These are phyloP conservation scores for Glomeris maerens DNA, from an alignment of 1,140 invertebrate species.

Conservation along the genomic window DNA sequence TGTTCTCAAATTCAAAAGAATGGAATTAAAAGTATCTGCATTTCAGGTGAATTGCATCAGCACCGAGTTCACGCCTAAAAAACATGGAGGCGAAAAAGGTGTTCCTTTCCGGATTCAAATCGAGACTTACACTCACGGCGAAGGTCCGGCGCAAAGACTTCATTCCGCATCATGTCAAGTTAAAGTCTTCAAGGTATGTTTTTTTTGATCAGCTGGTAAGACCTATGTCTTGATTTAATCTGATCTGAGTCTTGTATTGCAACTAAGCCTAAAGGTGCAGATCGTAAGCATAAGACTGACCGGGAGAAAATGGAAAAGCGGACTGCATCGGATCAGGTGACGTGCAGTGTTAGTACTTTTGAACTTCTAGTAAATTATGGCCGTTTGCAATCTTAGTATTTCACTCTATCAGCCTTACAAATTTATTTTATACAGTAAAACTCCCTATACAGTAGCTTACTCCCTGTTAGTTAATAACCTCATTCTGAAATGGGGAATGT, in stretches of 20 bases:
- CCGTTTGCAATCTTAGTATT: no score
- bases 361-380: no score
- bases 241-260: neutral
- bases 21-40: slow-evolving; percentile 5
- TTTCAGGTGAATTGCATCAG: slow-evolving; percentile 81
- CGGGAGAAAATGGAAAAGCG: slow-evolving; percentile 83
- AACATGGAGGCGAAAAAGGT: slow-evolving; percentile 94
- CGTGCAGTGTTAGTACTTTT: no score
- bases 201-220: no score
- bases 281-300: slow-evolving; percentile 95
- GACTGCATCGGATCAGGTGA: slow-evolving; percentile 57
- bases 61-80: slow-evolving; percentile 94
- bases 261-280: slow-evolving; percentile 85
- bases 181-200: slow-evolving; percentile 57
- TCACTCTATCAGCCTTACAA: no score
- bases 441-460: no score
- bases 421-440: no score
- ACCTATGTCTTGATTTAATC: neutral
- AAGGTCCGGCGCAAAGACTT: slow-evolving; percentile 37
- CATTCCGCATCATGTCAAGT: slow-evolving; percentile 91
- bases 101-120: slow-evolving; percentile 92
- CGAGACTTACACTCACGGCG: slow-evolving; percentile 55
- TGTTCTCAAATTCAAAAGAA: no score
- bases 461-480: no score
- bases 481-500: no score